Percentiles rank a stretch among this genome's conserved stretches.
phyloP scores from a whole-genome alignment of 2,797 vertebrate species.

The Scolopax bukidnonensis region DNA sequence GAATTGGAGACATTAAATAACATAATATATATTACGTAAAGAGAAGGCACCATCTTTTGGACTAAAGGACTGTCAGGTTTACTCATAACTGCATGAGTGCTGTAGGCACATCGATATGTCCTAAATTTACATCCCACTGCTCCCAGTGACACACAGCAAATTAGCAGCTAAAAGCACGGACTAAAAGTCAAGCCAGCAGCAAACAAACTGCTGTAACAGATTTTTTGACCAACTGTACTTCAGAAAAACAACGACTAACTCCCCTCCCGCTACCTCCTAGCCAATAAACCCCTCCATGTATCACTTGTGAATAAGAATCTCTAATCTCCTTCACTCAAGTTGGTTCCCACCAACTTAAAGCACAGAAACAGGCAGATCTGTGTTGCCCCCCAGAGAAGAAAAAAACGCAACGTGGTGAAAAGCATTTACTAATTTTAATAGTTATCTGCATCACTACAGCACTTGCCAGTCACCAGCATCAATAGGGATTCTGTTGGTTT shows the following conservation, averaged over 20 bases:
- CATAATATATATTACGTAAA: not conserved
- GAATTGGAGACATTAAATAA: not conserved
- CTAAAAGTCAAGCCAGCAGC: not conserved
- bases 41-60: not conserved
- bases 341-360: not conserved
- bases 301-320: not conserved
- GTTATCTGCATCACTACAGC: not conserved
- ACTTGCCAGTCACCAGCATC: not conserved
- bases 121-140: not conserved
- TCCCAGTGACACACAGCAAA: not conserved
- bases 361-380: not conserved
- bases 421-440: not conserved
- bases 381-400: not conserved
- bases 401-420: not conserved
- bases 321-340: not conserved
- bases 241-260: not conserved
- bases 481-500: not conserved
- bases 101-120: not conserved
- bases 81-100: not conserved
- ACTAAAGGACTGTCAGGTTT: not conserved
- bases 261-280: not conserved
- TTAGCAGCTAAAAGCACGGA: not conserved
- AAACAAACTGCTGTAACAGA: not conserved
- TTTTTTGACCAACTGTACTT: not conserved
- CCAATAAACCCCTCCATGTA: rapidly evolving